Evolutionary conservation across 2,113 vertebrate genomes (phyloP).

Genomic region (Cyanoramphus novaezelandiae): DNA sequence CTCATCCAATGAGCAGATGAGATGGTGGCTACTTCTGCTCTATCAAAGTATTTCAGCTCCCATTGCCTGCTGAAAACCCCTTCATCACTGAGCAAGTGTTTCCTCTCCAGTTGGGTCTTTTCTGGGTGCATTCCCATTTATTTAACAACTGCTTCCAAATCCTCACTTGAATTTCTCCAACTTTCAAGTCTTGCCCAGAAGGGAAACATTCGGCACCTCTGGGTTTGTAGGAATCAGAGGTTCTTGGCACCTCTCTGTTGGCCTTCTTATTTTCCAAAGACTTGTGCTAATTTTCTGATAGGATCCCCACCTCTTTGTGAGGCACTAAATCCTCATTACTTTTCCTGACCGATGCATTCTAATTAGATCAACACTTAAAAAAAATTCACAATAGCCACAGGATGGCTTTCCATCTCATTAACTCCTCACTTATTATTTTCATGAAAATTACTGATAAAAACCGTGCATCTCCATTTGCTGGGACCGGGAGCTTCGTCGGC

Average conservation of each 20-base stretch:
- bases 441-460: constrained; percentile 90
- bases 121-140: background rate
- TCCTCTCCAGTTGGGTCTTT: background rate
- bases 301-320: constrained; percentile 81
- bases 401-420: constrained; percentile 89
- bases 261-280: constrained; percentile 79
- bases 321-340: constrained; percentile 84
- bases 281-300: constrained; percentile 84
- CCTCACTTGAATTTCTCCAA: constrained; percentile 12
- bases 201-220: background rate
- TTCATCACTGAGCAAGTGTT: fast-evolving
- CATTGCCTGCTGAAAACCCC: background rate
- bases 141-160: background rate
- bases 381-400: constrained; percentile 83
- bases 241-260: constrained; percentile 57
- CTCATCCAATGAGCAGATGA: background rate
- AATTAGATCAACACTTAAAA: constrained; percentile 82
- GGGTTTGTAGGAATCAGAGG: constrained; percentile 32
- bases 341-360: constrained; percentile 85
- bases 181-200: background rate
- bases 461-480: constrained; percentile 84
- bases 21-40: background rate
- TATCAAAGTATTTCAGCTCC: background rate
- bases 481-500: constrained; percentile 76
- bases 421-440: constrained; percentile 88